Conservation (phyloP, 2,113 vertebrate species). For the Progne subis region DNA sequence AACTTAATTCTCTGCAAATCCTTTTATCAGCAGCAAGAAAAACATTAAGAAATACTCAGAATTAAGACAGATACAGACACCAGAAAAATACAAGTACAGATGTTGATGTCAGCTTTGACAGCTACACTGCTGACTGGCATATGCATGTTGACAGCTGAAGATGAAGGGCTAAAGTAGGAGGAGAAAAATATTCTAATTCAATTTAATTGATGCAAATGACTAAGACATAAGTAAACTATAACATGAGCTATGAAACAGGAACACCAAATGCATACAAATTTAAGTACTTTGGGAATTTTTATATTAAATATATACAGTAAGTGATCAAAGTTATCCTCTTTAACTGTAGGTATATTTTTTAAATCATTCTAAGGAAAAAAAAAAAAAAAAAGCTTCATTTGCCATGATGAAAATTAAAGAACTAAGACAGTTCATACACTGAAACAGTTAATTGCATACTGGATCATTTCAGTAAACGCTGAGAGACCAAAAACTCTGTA, state of each 20-base stretch:
- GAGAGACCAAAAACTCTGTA: not conserved
- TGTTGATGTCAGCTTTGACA: constrained; percentile 73
- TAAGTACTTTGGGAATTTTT: not conserved
- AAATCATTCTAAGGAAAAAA: not conserved
- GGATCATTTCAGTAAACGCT: not conserved
- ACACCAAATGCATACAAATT: not conserved
- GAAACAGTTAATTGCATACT: not conserved
- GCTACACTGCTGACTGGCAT: constrained; percentile 62
- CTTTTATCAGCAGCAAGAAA: constrained; percentile 8
- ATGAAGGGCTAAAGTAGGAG: constrained; percentile 61
- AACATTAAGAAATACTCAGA: constrained; percentile 42
- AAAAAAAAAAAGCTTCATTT: not conserved
- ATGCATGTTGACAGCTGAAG: constrained; percentile 62
- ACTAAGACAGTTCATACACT: not conserved
- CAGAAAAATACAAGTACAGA: constrained; percentile 46
- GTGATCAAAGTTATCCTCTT: not conserved
- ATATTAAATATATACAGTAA: not conserved
- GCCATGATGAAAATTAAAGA: not conserved
- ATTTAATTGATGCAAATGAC: constrained; percentile 68
- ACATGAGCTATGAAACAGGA: constrained; percentile 32
- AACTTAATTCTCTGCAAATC: constrained; percentile 4
- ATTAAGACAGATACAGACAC: constrained; percentile 47
- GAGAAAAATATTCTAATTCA: constrained; percentile 55
- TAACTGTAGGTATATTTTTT: not conserved
- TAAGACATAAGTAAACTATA: constrained; percentile 56